Evolutionary conservation across 2,888 invertebrate genomes (phyloP), one percentile per base, ranked within the genome.

Genomic region (Drosophila siamana): DNA sequence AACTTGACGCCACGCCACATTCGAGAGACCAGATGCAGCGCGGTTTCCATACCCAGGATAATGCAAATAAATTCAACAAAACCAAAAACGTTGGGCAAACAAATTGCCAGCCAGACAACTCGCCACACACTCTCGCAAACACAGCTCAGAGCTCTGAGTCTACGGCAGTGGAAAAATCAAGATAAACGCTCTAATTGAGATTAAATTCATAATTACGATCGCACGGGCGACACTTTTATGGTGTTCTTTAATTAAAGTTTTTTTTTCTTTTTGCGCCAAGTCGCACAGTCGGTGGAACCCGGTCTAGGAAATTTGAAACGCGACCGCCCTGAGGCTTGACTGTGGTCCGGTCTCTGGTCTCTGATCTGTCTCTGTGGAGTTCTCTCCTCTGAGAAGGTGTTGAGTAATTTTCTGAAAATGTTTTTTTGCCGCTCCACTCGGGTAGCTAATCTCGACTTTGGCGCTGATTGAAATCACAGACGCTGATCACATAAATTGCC

Each of bases 171-270:
- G 79, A 61, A 78, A 82, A 78, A 88, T 88, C 88, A 82, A 88
- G 88, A 88, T 88, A 89, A 87, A 81, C 84, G 77, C 77, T 82
- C 82, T 90, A 91, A 91, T 91, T 90, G 90, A 91, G 91, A 91
- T 91, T 91, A 91, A 91, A 91, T 91, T 91, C 91, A 91, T 91
- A 91, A 91, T 91, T 91, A 91, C 91, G 91, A 90, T 89, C 90
- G 85, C 85, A 78, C 85, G 84, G 86, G 90, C 90, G 91, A 91
- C 91, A 91, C 89, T 91, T 91, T 91, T 90, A 91, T 91, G 88
- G 89, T 86, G 91, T 90, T 90, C 90, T 90, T 90, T 91, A 91
- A 91, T 91, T 91, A 91, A 91, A 86, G 74, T 44, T 43, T 19
- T 41, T 30, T 52, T 28, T 38, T 59, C 62, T 55, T 62, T 78